Evolutionary conservation across 2,888 invertebrate species (phyloP), one percentile per base, ranked within the genome.

Genomic region (Hirtodrosophila histrioides): DNA sequence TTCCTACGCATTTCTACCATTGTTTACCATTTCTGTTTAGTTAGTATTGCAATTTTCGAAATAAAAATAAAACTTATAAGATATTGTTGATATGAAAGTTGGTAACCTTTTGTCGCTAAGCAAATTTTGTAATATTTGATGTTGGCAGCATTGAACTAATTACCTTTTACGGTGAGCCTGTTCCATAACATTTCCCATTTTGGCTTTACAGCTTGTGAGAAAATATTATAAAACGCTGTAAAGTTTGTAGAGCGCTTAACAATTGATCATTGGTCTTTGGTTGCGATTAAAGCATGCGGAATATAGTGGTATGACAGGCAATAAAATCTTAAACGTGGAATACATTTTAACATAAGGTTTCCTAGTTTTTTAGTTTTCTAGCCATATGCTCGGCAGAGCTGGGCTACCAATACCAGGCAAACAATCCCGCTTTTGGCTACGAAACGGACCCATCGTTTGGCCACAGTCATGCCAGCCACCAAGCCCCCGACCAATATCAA

Each of bases 171-270:
- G 77, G 75, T 0, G 8, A 44, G 33, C 33, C 24, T 43, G 10
- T 41, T 39, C 11, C 58, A 56, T 3, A 27, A 9, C 36, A 56
- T 39, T 56, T 58, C 71, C 79, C 36, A 11, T 69, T 54, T 72
- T 67, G 72, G 73, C 4, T 0, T 11, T n/a, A 9, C 17, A 29
- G 36, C 7, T 43, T 36, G 41, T 54, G 23, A 60, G 37, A 39
- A n/a, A 53, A 80, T 17, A 66, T 86, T 83, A 83, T 83, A 83
- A 78, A 82, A 83, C 9, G 70, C 54, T 43, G n/a, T 23, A 45
- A 4, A 41, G 12, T 36, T n/a, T 17, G 23, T 37, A 31, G 23
- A 39, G 24, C 31, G 27, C 4, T 35, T 1, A 46, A 55, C 86
- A 83, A 62, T 75, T 46, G 66, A 41, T 33, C 51, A 29, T 55